These are phyloP conservation scores for Pseudomyrmex dendroicus DNA, from an alignment of 1,140 invertebrate genomes.

Conservation along the genomic window DNA sequence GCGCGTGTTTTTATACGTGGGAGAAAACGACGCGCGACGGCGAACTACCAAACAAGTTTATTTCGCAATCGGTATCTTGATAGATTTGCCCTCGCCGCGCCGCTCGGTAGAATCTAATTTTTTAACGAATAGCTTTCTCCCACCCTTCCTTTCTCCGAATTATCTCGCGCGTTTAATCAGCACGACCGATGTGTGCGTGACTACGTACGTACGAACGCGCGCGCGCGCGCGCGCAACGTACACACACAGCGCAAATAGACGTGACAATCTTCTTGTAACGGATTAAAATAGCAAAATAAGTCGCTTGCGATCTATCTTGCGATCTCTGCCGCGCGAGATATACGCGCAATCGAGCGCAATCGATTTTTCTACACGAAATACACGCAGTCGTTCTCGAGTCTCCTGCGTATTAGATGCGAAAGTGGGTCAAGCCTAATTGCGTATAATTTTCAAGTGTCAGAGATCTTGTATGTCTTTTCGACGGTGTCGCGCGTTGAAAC, in stretches of 20 bases:
- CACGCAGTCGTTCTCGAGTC: slow-evolving; percentile 2
- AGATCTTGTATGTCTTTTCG: neutral
- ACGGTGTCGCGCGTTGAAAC: neutral
- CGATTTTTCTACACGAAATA: neutral
- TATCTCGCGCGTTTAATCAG: neutral
- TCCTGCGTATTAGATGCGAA: slow-evolving; percentile 8
- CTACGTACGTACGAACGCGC: neutral
- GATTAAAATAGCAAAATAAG: neutral
- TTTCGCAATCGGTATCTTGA: neutral
- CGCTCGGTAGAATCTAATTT: neutral
- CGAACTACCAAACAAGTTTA: slow-evolving; percentile 23
- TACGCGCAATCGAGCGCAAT: neutral
- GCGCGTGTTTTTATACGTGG: neutral
- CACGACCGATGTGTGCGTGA: too few species aligned
- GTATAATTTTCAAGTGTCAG: slow-evolving; percentile 25
- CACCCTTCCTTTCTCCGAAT: neutral
- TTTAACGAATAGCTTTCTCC: neutral
- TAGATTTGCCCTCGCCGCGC: neutral
- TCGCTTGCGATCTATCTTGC: neutral
- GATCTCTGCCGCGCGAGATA: neutral
- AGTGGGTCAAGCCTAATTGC: slow-evolving; percentile 24
- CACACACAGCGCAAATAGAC: neutral
- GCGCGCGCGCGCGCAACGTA: too few species aligned
- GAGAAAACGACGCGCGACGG: neutral
- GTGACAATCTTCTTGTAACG: neutral